Evolutionary conservation across 1,140 invertebrate species (phyloP).

Genomic region (Diuraphis noxia): DNA sequence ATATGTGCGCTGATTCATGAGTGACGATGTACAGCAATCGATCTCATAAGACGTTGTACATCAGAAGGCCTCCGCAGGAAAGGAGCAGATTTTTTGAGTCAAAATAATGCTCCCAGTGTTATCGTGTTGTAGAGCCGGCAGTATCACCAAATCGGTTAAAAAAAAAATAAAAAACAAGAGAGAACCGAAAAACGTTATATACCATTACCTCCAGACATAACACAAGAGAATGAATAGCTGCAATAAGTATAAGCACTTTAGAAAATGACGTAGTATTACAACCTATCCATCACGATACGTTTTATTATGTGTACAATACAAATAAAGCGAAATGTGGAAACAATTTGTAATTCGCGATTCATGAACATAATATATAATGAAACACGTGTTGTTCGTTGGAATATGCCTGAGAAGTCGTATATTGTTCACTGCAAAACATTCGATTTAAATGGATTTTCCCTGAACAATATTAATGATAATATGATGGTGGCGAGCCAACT

Average conservation of each 20-base stretch:
- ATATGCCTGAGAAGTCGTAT: neutral
- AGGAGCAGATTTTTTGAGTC: neutral
- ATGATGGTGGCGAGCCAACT: neutral
- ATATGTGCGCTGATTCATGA: neutral
- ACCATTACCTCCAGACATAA: neutral
- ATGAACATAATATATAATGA: conserved; percentile 1
- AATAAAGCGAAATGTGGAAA: neutral
- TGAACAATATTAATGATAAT: neutral
- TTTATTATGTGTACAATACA: neutral
- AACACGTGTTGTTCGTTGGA: neutral
- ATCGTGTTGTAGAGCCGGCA: neutral
- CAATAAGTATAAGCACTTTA: neutral
- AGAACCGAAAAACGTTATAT: neutral
- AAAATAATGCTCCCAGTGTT: neutral
- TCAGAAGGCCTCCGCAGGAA: neutral
- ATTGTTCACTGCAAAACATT: neutral
- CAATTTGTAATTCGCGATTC: neutral
- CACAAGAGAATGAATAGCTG: neutral
- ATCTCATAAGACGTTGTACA: neutral
- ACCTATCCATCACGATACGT: neutral
- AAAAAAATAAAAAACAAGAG: neutral
- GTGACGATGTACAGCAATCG: neutral
- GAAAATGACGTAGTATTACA: neutral
- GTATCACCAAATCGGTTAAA: neutral
- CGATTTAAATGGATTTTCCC: neutral